Percentiles rank a stretch among this genome's conserved stretches.
phyloP scores from a whole-genome alignment of 2,113 vertebrate species.

The rabbit (Oryctolagus cuniculus) region mOryCun1.1 NC_091432.1:86192001-86192500 shows the following conservation, averaged over 20 bases:
- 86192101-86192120: background rate
- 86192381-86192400: conserved; percentile 23
- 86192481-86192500: background rate
- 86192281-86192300: background rate
- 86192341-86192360: background rate
- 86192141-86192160: background rate
- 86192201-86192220: background rate
- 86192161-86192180: background rate
- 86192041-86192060: background rate
- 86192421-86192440: background rate
- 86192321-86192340: background rate
- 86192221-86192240: background rate
- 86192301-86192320: background rate
- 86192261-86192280: background rate
- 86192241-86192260: background rate
- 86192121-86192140: background rate
- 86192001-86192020: conserved; percentile 99
- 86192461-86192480: background rate
- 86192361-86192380: background rate
- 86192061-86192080: background rate
- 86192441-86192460: background rate
- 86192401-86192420: background rate
- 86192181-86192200: background rate
- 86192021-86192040: conserved; percentile 80
- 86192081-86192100: background rate